These are phyloP conservation scores for Erebia palarica DNA, from an alignment of 2,888 invertebrate genomes.

Conservation along the genomic window DNA sequence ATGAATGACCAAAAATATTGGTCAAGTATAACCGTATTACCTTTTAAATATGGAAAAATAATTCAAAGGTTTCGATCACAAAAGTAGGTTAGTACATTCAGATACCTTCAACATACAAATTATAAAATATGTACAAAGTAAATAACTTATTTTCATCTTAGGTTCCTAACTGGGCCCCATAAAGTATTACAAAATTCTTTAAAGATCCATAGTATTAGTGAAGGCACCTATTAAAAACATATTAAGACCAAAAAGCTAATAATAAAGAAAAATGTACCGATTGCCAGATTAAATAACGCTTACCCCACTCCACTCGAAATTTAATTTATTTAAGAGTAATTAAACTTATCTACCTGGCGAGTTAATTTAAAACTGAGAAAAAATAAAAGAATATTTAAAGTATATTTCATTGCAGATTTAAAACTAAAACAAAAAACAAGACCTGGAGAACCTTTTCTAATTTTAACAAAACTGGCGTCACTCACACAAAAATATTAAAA, in stretches of 20 bases:
- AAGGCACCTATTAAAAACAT: not conserved
- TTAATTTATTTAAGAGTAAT: no score
- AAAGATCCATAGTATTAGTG: not conserved
- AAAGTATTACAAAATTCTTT: constrained; percentile 5
- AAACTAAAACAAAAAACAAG: no score
- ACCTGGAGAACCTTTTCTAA: no score
- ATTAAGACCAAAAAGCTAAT: no score
- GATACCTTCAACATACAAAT: not conserved
- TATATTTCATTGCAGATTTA: no score
- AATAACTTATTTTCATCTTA: not conserved
- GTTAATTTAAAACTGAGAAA: not conserved
- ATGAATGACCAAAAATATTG: not conserved
- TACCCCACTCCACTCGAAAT: not conserved
- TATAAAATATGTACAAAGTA: constrained; percentile 5
- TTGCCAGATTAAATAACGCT: constrained; percentile 1
- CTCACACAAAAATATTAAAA: no score
- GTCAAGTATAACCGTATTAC: not conserved
- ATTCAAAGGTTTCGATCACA: no score
- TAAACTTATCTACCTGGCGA: not conserved
- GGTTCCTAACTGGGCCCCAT: not conserved
- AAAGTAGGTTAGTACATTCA: not conserved
- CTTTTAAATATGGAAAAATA: no score
- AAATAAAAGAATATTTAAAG: no score
- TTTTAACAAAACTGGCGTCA: no score
- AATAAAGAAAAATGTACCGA: not conserved